Conservation (phyloP, 2,113 vertebrate species). For the Balaenoptera acutorostrata region DNA sequence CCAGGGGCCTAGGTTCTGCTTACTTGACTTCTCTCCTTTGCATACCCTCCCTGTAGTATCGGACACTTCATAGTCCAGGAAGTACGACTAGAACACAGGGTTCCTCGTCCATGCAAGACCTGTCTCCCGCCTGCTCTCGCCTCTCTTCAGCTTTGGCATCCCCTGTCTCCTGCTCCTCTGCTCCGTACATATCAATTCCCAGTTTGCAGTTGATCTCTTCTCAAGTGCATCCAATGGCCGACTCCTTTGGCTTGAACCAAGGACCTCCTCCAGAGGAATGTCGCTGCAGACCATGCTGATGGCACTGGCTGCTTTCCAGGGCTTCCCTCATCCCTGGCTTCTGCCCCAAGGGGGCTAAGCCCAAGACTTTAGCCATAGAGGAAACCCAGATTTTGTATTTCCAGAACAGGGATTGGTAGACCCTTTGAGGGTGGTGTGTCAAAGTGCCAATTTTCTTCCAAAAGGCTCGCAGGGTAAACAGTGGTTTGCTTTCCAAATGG, state of each 20-base stretch:
- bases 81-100: neutral
- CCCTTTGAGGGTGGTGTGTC: neutral
- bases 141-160: neutral
- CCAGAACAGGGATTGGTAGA: neutral
- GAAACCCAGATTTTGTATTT: neutral
- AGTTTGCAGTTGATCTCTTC: neutral
- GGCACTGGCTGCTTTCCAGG: neutral
- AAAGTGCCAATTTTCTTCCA: neutral
- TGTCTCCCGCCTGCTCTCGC: neutral
- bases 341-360: neutral
- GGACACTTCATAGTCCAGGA: neutral
- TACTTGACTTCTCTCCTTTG: neutral
- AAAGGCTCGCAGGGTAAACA: neutral
- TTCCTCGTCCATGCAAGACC: neutral
- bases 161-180: neutral
- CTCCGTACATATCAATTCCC: neutral
- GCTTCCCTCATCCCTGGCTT: neutral
- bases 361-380: neutral
- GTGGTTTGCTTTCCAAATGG: neutral
- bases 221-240: neutral
- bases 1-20: neutral
- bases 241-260: neutral
- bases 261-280: neutral
- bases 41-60: neutral
- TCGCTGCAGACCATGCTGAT: neutral